phyloP scores from a whole-genome alignment of 2,888 invertebrate genomes.

The Apodemia duryi region DNA sequence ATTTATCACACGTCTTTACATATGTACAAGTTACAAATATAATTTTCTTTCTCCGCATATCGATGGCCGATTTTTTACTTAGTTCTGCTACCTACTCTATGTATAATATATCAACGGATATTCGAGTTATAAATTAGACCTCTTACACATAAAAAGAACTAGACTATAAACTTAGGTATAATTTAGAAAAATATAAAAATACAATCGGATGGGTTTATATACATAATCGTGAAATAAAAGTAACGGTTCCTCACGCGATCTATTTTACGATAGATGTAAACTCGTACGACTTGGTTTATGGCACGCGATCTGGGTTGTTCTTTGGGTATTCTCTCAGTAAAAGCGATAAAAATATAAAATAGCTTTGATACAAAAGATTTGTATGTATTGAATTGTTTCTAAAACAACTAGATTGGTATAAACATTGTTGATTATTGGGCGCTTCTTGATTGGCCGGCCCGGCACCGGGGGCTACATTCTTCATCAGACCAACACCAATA shows the following conservation, averaged over 20 bases:
- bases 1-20: too few species aligned
- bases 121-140: neutral
- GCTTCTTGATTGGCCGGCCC: too few species aligned
- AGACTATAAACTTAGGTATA: neutral
- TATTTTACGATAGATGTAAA: conserved; percentile 28
- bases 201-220: conserved; percentile 8
- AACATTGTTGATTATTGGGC: too few species aligned
- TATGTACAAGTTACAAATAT: too few species aligned
- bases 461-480: too few species aligned
- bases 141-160: neutral
- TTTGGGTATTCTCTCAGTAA: neutral
- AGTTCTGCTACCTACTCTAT: too few species aligned
- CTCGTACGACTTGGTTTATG: conserved; percentile 12
- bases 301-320: conserved; percentile 5
- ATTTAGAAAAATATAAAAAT: neutral
- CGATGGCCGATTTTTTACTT: too few species aligned
- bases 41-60: too few species aligned
- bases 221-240: conserved; percentile 18
- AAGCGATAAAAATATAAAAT: neutral
- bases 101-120: neutral
- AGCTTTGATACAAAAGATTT: neutral
- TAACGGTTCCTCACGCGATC: conserved; percentile 22
- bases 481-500: too few species aligned
- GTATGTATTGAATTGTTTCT: too few species aligned
- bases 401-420: too few species aligned